A percentile compares a stretch with the other conserved stretches of the same genome.
phyloP scores from a whole-genome alignment of 2,888 invertebrate genomes.

The Drosophila leonis region DNA sequence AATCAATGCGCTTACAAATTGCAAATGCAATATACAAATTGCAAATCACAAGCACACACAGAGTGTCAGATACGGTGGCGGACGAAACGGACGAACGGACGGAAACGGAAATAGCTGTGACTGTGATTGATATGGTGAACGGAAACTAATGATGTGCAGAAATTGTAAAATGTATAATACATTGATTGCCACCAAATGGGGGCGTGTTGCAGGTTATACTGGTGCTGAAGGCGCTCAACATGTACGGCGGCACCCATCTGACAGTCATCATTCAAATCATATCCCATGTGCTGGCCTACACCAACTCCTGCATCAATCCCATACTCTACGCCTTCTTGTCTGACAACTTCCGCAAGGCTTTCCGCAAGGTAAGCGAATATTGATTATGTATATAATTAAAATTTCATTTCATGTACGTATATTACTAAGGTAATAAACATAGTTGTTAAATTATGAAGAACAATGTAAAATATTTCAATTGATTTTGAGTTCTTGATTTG shows the following conservation, averaged over 20 bases:
- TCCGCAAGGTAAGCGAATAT: constrained; percentile 87
- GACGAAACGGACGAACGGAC: neutral
- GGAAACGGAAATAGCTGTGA: constrained; percentile 7
- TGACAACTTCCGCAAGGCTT: constrained; percentile 96
- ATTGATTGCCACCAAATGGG: constrained; percentile 13
- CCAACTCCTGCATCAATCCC: constrained; percentile 97
- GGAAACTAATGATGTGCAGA: constrained; percentile 3
- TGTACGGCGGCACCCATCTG: constrained; percentile 89
- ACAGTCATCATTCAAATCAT: constrained; percentile 92
- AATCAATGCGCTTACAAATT: constrained; percentile 58
- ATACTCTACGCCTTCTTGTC: constrained; percentile 97
- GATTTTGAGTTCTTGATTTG: neutral
- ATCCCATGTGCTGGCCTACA: constrained; percentile 94
- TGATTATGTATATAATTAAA: neutral
- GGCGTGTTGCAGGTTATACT: constrained; percentile 89
- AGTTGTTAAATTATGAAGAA: neutral
- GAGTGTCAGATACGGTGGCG: neutral
- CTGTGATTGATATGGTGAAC: constrained; percentile 26
- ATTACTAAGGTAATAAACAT: neutral
- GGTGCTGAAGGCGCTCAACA: constrained; percentile 90
- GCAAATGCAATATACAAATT: constrained; percentile 58
- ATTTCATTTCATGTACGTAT: neutral
- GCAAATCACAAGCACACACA: constrained; percentile 12
- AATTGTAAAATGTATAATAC: constrained; percentile 1
- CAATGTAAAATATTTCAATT: neutral